phyloP scores from a whole-genome alignment of 2,888 invertebrate species.

The Adelphocoris suturalis region DNA sequence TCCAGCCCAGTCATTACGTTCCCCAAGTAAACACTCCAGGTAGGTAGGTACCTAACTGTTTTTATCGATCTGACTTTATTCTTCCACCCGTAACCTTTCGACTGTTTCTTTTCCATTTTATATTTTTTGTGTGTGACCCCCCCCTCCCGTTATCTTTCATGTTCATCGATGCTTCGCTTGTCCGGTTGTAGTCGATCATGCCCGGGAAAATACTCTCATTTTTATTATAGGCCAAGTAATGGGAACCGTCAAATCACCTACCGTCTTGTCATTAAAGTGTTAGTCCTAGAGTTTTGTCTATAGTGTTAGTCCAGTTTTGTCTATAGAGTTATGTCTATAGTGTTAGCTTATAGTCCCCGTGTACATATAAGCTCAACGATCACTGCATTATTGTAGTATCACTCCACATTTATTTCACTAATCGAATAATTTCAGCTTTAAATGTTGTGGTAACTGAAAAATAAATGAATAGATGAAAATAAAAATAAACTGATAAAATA shows the following conservation, averaged over 20 bases:
- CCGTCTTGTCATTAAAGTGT: background rate
- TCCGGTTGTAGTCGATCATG: background rate
- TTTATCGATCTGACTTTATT: conserved; percentile 53
- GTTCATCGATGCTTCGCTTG: background rate
- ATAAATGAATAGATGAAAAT: too few relatives aligned
- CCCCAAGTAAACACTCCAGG: conserved; percentile 66
- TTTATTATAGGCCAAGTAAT: background rate
- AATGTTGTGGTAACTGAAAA: too few relatives aligned
- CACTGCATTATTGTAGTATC: too few relatives aligned
- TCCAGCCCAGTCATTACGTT: conserved; percentile 65
- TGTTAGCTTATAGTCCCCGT: too few relatives aligned
- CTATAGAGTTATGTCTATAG: too few relatives aligned
- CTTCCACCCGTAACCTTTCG: conserved; percentile 38
- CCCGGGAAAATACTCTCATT: background rate
- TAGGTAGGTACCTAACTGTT: conserved; percentile 57
- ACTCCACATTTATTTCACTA: too few relatives aligned
- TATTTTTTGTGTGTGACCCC: background rate
- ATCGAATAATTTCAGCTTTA: too few relatives aligned
- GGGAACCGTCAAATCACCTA: background rate
- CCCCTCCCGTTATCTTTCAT: background rate
- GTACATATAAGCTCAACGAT: too few relatives aligned
- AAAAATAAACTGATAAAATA: too few relatives aligned
- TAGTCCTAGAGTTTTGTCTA: too few relatives aligned
- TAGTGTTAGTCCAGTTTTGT: too few relatives aligned
- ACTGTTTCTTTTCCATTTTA: conserved; percentile 7